These are phyloP conservation scores for Lysandra bellargus DNA, from an alignment of 2,888 invertebrate genomes.

Conservation along the genomic window DNA sequence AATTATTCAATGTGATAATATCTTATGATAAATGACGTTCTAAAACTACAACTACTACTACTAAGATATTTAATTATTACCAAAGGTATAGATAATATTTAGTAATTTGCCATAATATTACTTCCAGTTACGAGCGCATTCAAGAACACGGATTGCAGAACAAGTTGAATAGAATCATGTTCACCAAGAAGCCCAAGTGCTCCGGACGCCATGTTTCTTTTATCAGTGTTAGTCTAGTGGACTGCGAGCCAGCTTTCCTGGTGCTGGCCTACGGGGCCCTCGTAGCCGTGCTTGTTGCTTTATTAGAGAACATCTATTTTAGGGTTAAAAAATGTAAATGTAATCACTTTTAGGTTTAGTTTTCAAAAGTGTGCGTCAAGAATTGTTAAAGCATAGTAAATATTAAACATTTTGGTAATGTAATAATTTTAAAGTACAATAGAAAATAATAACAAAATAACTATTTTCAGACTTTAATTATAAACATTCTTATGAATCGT, in stretches of 20 bases:
- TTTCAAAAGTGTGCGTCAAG: background rate
- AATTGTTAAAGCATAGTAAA: too few relatives aligned
- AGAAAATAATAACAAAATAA: background rate
- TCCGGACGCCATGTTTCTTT: slow-evolving; percentile 2
- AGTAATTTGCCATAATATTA: background rate
- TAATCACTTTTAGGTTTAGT: background rate
- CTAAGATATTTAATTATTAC: too few relatives aligned
- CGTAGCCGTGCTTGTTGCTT: background rate
- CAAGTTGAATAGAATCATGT: slow-evolving; percentile 5
- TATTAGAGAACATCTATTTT: slow-evolving; percentile 1
- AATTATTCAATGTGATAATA: too few relatives aligned
- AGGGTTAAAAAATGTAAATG: background rate
- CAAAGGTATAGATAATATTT: too few relatives aligned
- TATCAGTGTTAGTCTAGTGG: slow-evolving; percentile 18
- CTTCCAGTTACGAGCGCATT: slow-evolving; percentile 14
- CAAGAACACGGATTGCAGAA: slow-evolving; percentile 24
- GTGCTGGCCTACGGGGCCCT: background rate
- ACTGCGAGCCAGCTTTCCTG: slow-evolving; percentile 21
- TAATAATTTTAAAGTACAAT: too few relatives aligned
- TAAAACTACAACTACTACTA: too few relatives aligned
- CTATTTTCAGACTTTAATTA: background rate
- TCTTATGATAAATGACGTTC: too few relatives aligned
- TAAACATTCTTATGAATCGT: background rate
- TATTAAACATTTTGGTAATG: too few relatives aligned
- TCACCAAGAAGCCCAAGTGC: slow-evolving; percentile 6